Percentiles rank a stretch among this genome's conserved stretches.
Evolutionary conservation across 1,140 invertebrate species (phyloP).

Genomic region (Drosophila nannoptera): DNA sequence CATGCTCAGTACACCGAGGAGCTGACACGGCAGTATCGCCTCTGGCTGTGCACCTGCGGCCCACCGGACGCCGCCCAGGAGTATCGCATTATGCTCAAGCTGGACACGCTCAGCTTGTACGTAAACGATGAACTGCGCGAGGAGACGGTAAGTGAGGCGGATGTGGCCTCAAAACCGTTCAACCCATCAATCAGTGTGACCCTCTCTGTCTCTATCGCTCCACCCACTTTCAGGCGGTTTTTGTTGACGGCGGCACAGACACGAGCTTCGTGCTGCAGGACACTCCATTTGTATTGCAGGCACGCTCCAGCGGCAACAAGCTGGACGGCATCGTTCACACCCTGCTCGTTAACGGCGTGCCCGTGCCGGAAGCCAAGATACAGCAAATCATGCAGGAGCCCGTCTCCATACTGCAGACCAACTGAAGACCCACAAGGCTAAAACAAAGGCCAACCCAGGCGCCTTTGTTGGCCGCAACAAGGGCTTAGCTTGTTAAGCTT

Average conservation of each 20-base stretch:
- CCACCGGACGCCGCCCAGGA: conserved; percentile 61
- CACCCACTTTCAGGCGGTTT: conserved; percentile 83
- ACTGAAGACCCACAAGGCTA: conserved; percentile 22
- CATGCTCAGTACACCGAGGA: conserved; percentile 89
- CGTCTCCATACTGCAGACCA: conserved; percentile 68
- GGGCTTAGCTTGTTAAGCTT: too few relatives aligned
- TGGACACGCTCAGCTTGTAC: conserved; percentile 75
- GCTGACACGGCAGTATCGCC: conserved; percentile 84
- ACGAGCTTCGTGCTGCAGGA: conserved; percentile 84
- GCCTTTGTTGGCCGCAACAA: conserved; percentile 41
- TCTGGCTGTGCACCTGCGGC: conserved; percentile 76
- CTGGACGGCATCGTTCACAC: conserved; percentile 72
- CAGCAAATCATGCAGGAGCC: conserved; percentile 77
- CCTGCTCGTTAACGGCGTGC: conserved; percentile 64
- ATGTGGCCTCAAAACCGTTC: neutral
- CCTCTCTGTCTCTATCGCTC: neutral
- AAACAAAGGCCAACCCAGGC: conserved; percentile 4
- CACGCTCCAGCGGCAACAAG: conserved; percentile 77
- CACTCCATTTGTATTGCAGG: conserved; percentile 68
- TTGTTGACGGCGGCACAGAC: conserved; percentile 90
- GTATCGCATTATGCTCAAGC: conserved; percentile 84
- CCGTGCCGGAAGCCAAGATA: conserved; percentile 73
- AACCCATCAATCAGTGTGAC: conserved; percentile 21
- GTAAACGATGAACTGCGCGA: conserved; percentile 72
- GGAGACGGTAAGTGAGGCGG: conserved; percentile 51